Percentiles rank a stretch among this genome's conserved stretches.
Evolutionary conservation across 1,140 invertebrate species (phyloP).

Genomic region (Caenorhabditis brenneri): DNA sequence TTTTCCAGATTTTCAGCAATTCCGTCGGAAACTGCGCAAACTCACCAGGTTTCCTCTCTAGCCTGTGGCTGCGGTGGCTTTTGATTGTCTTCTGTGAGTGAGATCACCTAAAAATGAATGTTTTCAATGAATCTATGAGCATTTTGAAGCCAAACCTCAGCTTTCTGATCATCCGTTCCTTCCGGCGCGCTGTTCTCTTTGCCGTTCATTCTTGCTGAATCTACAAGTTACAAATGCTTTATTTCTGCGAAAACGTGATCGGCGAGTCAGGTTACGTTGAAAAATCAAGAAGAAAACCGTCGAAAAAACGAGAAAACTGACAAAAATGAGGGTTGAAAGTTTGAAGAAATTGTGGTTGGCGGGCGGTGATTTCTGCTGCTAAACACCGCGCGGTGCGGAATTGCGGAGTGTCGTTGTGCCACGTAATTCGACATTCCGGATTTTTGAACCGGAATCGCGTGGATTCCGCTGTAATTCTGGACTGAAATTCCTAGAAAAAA

Average conservation of each 20-base stretch:
- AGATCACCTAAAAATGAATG: background rate
- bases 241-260: background rate
- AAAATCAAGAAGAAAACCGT: background rate
- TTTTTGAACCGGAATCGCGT: background rate
- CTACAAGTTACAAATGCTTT: too few relatives aligned
- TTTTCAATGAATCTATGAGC: too few relatives aligned
- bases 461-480: background rate
- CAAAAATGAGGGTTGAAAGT: background rate
- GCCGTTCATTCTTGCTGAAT: background rate
- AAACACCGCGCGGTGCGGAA: background rate
- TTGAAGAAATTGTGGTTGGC: background rate
- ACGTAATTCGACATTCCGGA: background rate
- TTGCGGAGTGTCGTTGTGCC: constrained; percentile 1
- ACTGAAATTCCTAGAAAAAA: background rate
- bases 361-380: background rate
- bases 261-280: background rate
- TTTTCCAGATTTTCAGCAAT: too few relatives aligned
- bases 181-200: background rate
- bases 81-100: background rate
- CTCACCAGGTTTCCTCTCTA: background rate
- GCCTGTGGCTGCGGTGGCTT: background rate
- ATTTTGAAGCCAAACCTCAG: background rate
- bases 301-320: background rate
- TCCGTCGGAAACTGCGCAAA: background rate
- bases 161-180: background rate